A percentile compares a stretch with the other conserved stretches of the same genome.
These are phyloP conservation scores for Apogon hyalosoma DNA, from an alignment of 2,797 vertebrate species.

Conservation along the genomic window DNA sequence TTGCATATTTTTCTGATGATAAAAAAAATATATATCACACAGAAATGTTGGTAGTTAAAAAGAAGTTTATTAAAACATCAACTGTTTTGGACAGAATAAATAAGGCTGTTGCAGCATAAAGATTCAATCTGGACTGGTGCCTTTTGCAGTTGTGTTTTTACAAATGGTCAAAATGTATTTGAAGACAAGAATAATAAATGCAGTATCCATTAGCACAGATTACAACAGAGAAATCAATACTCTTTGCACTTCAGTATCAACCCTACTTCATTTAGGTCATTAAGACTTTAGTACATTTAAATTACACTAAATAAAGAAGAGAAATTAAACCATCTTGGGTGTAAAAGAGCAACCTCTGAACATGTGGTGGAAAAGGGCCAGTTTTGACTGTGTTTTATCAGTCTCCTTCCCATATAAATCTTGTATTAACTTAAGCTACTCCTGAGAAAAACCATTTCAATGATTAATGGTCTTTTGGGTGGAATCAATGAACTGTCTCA, in stretches of 20 bases:
- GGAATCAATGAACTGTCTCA: slow-evolving; percentile 61
- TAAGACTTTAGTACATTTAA: slow-evolving; percentile 1
- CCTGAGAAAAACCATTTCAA: slow-evolving; percentile 49
- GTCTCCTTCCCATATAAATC: slow-evolving; percentile 55
- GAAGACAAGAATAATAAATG: not conserved
- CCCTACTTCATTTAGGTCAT: slow-evolving; percentile 5
- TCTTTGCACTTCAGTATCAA: slow-evolving; percentile 3
- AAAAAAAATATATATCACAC: slow-evolving; percentile 31
- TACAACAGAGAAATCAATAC: not conserved
- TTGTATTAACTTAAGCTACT: slow-evolving; percentile 53
- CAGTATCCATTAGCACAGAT: not conserved
- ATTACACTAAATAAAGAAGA: slow-evolving; percentile 7
- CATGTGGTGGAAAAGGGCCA: not conserved
- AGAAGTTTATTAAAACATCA: slow-evolving; percentile 47
- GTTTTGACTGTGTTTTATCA: slow-evolving; percentile 37
- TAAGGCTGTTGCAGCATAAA: not conserved
- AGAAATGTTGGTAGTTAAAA: slow-evolving; percentile 22
- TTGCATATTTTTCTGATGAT: slow-evolving; percentile 3
- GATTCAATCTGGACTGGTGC: slow-evolving; percentile 5
- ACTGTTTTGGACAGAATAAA: slow-evolving; percentile 29
- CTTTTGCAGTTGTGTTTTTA: not conserved
- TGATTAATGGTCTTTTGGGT: slow-evolving; percentile 55
- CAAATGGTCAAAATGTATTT: not conserved
- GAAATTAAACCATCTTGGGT: not conserved
- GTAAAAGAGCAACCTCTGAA: slow-evolving; percentile 2